Conservation (phyloP, 2,888 invertebrate genomes). For the Cerceris ruficornis region DNA sequence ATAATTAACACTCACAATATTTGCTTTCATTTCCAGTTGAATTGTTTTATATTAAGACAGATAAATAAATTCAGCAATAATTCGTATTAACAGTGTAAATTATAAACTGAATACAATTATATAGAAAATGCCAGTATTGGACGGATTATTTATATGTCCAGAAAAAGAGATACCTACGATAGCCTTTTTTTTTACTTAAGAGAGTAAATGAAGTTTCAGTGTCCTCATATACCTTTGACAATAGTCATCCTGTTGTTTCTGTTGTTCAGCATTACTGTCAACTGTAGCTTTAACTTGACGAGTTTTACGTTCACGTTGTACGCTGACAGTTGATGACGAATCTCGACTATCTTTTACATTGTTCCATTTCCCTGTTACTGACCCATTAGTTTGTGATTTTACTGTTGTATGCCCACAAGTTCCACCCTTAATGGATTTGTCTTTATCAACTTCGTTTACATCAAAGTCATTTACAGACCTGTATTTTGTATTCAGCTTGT, state of each 20-base stretch:
- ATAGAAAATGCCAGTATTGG: background rate
- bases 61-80: background rate
- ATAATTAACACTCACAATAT: background rate
- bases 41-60: background rate
- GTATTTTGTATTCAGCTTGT: slow-evolving; percentile 43
- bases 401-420: slow-evolving; percentile 73
- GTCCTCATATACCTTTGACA: slow-evolving; percentile 80
- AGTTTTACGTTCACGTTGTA: slow-evolving; percentile 80
- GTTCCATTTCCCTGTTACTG: slow-evolving; percentile 78
- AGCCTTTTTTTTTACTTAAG: background rate
- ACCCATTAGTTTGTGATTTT: slow-evolving; percentile 80
- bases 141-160: background rate
- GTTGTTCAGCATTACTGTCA: slow-evolving; percentile 79
- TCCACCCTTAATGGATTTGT: slow-evolving; percentile 80
- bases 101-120: background rate
- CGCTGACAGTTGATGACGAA: slow-evolving; percentile 73
- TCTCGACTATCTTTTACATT: slow-evolving; percentile 80
- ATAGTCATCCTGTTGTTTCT: slow-evolving; percentile 82
- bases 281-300: slow-evolving; percentile 79
- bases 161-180: background rate
- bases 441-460: slow-evolving; percentile 82
- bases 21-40: background rate
- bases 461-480: slow-evolving; percentile 83
- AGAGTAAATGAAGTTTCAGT: background rate
- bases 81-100: background rate